Evolutionary conservation across 2,113 vertebrate species (phyloP).

Genomic region (Jaculus jaculus): DNA sequence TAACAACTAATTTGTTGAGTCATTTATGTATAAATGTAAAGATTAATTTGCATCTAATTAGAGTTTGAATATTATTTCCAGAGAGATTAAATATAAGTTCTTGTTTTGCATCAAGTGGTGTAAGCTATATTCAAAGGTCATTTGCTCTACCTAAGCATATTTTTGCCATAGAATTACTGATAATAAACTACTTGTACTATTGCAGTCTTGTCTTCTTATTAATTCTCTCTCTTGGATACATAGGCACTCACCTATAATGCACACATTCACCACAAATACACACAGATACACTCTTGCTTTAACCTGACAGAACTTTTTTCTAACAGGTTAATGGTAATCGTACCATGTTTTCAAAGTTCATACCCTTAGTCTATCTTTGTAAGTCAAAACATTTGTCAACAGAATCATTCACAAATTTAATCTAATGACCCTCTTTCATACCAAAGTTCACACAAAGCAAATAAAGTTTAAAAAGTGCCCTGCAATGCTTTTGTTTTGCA

Average conservation of each 20-base stretch:
- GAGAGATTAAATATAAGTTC: constrained; percentile 25
- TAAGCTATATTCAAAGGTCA: constrained; percentile 4
- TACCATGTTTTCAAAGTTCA: constrained; percentile 3
- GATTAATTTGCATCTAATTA: neutral
- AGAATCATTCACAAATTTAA: neutral
- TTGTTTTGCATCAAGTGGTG: neutral
- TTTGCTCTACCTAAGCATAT: neutral
- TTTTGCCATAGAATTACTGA: neutral
- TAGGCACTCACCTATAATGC: too few relatives aligned
- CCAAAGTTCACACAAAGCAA: neutral
- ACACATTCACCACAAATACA: neutral
- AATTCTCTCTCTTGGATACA: neutral
- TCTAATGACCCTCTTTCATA: neutral
- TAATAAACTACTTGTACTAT: neutral
- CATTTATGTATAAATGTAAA: constrained; percentile 67
- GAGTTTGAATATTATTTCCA: constrained; percentile 45
- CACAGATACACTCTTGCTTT: neutral
- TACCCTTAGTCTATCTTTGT: neutral
- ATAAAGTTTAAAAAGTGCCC: neutral
- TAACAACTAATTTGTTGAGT: constrained; percentile 59
- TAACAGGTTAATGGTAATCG: neutral
- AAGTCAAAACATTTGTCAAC: neutral
- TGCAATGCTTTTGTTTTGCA: neutral
- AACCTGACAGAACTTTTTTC: neutral
- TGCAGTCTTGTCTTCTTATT: neutral